phyloP scores from a whole-genome alignment of 2,797 vertebrate genomes.

The Mormyrus proboscirostris region DNA sequence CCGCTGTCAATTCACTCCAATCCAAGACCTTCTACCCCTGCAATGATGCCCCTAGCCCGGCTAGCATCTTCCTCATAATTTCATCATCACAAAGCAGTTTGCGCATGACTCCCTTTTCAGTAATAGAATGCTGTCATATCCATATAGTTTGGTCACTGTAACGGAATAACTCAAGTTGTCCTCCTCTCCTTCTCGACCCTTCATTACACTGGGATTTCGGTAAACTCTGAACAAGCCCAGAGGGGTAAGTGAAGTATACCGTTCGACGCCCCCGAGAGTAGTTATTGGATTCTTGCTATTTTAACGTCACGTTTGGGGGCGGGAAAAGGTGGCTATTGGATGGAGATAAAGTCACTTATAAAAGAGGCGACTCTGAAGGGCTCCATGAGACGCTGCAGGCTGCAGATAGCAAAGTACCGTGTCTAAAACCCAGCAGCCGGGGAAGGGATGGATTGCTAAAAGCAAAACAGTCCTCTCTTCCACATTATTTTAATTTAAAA shows the following conservation, averaged over 20 bases:
- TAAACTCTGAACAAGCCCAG: constrained; percentile 85
- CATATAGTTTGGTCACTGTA: constrained; percentile 41
- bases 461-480: neutral
- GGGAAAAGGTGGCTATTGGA: constrained; percentile 52
- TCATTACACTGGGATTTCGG: constrained; percentile 84
- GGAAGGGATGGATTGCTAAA: neutral
- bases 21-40: neutral
- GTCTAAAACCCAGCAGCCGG: constrained; percentile 7
- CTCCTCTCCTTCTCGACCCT: constrained; percentile 59
- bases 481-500: neutral
- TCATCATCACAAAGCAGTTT: neutral
- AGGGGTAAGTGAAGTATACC: constrained; percentile 47
- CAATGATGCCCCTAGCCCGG: neutral
- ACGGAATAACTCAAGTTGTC: constrained; percentile 42
- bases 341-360: constrained; percentile 53
- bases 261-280: constrained; percentile 47
- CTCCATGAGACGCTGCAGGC: constrained; percentile 56
- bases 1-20: neutral
- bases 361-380: constrained; percentile 42
- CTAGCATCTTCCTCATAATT: constrained; percentile 3
- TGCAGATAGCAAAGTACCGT: constrained; percentile 37
- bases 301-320: constrained; percentile 41
- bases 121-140: constrained; percentile 29
- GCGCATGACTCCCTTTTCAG: constrained; percentile 15
- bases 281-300: constrained; percentile 65